phyloP scores from a whole-genome alignment of 2,888 invertebrate species.

The Graphium colonna region DNA sequence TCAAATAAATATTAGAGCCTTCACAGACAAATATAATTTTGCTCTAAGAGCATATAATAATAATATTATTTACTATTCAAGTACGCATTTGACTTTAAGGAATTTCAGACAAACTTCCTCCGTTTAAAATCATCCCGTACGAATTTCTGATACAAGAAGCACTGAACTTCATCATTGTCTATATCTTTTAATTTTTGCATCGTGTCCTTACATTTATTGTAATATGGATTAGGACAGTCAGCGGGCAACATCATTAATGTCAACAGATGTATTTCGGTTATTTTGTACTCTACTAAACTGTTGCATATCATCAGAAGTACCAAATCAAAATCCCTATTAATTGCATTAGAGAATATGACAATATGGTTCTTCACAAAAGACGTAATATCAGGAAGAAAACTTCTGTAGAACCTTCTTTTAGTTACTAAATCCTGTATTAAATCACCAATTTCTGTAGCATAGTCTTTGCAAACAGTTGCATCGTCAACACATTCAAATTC shows the following conservation, averaged over 20 bases:
- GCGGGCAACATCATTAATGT: slow-evolving; percentile 35
- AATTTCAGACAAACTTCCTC: slow-evolving; percentile 18
- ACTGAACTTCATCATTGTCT: slow-evolving; percentile 34
- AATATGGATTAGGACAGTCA: slow-evolving; percentile 10
- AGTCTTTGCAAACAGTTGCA: slow-evolving; percentile 26
- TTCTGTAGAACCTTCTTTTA: slow-evolving; percentile 27
- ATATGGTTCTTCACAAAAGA: slow-evolving; percentile 3
- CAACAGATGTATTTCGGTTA: slow-evolving; percentile 33
- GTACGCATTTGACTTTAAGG: not conserved
- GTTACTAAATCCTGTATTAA: slow-evolving; percentile 33
- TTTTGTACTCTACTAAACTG: slow-evolving; percentile 25
- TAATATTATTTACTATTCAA: not conserved
- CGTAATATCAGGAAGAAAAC: slow-evolving; percentile 18
- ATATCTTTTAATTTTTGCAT: slow-evolving; percentile 32
- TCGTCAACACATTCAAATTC: slow-evolving; percentile 11
- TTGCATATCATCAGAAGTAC: slow-evolving; percentile 6
- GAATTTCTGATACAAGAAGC: slow-evolving; percentile 34
- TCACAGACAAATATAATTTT: not conserved
- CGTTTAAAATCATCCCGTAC: slow-evolving; percentile 28
- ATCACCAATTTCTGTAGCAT: slow-evolving; percentile 33
- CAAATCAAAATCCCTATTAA: not conserved
- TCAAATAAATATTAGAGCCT: not conserved
- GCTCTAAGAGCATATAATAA: not conserved
- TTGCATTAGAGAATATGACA: not conserved
- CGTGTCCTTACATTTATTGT: slow-evolving; percentile 26